Conservation (phyloP, 2,888 invertebrate genomes). For the Rotaria socialis region DNA sequence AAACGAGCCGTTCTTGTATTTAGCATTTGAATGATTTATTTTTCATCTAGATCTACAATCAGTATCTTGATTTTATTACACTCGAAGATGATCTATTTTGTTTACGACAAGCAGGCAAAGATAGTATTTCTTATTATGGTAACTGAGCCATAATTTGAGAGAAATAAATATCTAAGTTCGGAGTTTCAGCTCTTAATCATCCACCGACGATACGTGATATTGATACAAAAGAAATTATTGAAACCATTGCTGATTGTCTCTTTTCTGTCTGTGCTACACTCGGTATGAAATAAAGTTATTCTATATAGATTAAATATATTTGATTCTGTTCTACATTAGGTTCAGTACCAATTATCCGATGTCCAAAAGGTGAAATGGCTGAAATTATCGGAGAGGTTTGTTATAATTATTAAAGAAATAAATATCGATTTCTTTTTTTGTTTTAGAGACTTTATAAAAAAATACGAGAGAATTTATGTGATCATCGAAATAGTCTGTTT, state of each 20-base stretch:
- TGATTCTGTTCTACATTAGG: conserved; percentile 60
- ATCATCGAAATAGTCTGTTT: conserved; percentile 90
- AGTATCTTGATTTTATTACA: conserved; percentile 95
- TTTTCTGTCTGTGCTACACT: conserved; percentile 96
- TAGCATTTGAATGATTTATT: conserved; percentile 47
- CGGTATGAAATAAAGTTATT: conserved; percentile 65
- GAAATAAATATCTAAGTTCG: neutral
- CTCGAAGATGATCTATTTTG: conserved; percentile 95
- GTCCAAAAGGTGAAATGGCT: conserved; percentile 90
- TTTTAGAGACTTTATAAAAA: conserved; percentile 81
- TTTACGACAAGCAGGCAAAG: conserved; percentile 78
- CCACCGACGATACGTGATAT: conserved; percentile 87
- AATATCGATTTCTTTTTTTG: neutral
- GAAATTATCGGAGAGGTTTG: conserved; percentile 83
- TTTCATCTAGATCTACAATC: conserved; percentile 74
- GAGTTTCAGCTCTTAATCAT: conserved; percentile 74
- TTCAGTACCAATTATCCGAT: conserved; percentile 80
- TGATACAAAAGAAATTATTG: conserved; percentile 89
- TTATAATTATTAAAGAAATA: neutral
- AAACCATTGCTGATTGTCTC: conserved; percentile 85
- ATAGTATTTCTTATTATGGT: conserved; percentile 85
- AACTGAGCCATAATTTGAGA: conserved; percentile 52
- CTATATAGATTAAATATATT: conserved; percentile 22
- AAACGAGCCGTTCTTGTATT: conserved; percentile 44
- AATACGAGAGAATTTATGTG: conserved; percentile 88